Evolutionary conservation across 2,113 vertebrate species (phyloP), one percentile per base, ranked within the genome.

Genomic region (Himantopus leucocephalus): DNA sequence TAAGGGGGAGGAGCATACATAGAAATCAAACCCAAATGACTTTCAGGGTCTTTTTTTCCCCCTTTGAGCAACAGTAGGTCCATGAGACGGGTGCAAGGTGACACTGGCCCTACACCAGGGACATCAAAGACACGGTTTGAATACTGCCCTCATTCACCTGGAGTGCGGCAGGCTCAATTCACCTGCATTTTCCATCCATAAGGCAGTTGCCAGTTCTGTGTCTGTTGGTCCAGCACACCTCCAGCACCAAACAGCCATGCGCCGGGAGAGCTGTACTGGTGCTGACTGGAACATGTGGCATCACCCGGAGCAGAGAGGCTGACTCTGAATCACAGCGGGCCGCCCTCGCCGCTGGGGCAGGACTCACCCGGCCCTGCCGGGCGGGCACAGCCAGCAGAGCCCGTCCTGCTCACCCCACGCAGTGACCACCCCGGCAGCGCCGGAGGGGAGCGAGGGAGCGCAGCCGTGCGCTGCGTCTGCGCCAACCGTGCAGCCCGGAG

Each of bases 321-420:
- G 34, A 35, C 55, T 29, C 55, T 24, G n/a, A 24, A 18, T 37
- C 17, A 24, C 43, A 24, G 58, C 0, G 4, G 26, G 56, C 27
- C 1, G 15, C 21, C 58, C n/a, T 37, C 2, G 2, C 56, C 2
- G 5, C 56, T 1, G 2, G 8, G 20, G 34, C 53, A 75, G 2
- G 7, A 15, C 53, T 27, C 72, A 45, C 23, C 32, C 17, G 5
- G 37, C 19, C 15, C 10, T 2, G 22, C 48, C 22, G 48, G 48
- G 48, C 8, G 12, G 22, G 22, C 22, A 6, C 48, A 48, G 10
- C 37, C 12, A 19, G 29, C 8, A 0, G 29, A 19, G 71, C 74
- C 43, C 5, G 3, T 35, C 73, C 73, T 23, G 55, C 55, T 35
- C 73, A 32, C 35, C 58, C 4, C 7, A 1, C 2, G 1, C 56